Evolutionary conservation across 2,888 invertebrate species (phyloP).

Genomic region (Synergus umbraculus): DNA sequence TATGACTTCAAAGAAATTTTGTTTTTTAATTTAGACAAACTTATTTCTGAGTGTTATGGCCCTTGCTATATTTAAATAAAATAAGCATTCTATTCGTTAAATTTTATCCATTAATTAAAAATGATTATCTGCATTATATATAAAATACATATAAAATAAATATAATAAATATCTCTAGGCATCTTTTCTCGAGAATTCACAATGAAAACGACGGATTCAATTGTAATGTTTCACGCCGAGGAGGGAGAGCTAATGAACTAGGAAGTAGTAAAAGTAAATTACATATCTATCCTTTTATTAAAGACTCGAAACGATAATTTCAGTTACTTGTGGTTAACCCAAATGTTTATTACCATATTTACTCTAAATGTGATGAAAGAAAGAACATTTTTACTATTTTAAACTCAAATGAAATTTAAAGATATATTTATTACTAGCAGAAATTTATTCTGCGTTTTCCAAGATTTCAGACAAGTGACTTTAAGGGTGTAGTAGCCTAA

Average conservation of each 20-base stretch:
- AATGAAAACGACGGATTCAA: background rate
- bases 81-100: too few species aligned
- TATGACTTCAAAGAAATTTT: too few species aligned
- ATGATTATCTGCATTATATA: too few species aligned
- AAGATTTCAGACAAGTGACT: background rate
- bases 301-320: constrained; percentile 33
- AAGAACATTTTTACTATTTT: constrained; percentile 1
- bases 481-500: too few species aligned
- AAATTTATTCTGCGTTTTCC: too few species aligned
- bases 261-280: constrained; percentile 38
- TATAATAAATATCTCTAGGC: background rate
- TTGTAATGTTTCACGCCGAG: constrained; percentile 5
- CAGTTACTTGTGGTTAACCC: constrained; percentile 40
- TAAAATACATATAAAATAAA: too few species aligned
- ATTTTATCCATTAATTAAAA: too few species aligned
- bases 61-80: too few species aligned
- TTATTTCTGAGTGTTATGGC: too few species aligned
- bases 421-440: background rate
- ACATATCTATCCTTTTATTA: constrained; percentile 21
- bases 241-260: constrained; percentile 25
- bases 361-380: constrained; percentile 24
- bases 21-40: too few species aligned
- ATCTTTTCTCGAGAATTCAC: background rate
- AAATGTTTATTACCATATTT: constrained; percentile 29
- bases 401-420: background rate